Evolutionary conservation across 2,113 vertebrate species (phyloP), one percentile per base, ranked within the genome.

Genomic region (Orientallactaga bullata): DNA sequence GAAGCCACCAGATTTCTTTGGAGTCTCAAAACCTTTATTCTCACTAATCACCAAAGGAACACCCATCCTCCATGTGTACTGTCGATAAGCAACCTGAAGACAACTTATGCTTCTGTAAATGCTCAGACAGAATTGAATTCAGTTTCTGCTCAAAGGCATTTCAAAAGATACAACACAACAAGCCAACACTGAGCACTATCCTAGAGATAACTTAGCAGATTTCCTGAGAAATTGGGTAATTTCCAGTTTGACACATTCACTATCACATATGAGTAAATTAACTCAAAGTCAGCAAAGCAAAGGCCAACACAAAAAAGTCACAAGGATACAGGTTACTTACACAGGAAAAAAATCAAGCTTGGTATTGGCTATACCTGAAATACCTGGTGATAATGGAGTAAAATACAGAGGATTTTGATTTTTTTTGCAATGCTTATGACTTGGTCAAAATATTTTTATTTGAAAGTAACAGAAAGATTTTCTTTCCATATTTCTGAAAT

Each of bases 41-140:
- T 39, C 21, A 39, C 4, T 58, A 68, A 37, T 3, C 26, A 85
- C 39, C 84, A 84, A 91, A 89, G 32, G 24, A 91, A 63, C 12
- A 58, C 12, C 35, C 18, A 16, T 51, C 77, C 13, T 20, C 28
- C 87, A 3, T 74, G 18, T 11, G 7, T 30, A 15, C 21, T 77
- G 60, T 60, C 85, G 17, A 39, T 66, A 74, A 79, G 32, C 7
- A 92, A 77, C 0, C 24, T 16, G 13, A 93, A 39, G 5, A 77
- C 24, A n/a, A 68, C 23, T 92, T 85, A 58, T 32, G 32, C 51
- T 96, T 96, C 91, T 61, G 51, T 90, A 61, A 74, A 42, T 83
- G 26, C 37, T 30, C 37, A 94, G 55, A 32, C 1, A 73, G 23
- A 93, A 91, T 80, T 94, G 61, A 76, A 87, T 79, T 91, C 32